Conservation (phyloP, 1,140 invertebrate species). For the Helicoverpa zea region DNA sequence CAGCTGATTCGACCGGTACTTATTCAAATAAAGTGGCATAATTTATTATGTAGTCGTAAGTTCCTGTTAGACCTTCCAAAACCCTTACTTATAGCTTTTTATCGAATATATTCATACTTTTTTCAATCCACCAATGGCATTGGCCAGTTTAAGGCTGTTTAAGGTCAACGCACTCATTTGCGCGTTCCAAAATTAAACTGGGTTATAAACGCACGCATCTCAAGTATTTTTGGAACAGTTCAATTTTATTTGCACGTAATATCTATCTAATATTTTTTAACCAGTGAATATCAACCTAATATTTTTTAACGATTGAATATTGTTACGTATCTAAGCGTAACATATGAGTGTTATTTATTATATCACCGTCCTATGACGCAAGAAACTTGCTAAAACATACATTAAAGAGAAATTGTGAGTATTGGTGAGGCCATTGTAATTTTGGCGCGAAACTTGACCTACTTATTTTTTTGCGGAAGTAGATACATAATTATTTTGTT, state of each 20-base stretch:
- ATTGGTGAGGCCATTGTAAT: neutral
- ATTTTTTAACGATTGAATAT: neutral
- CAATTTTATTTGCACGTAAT: neutral
- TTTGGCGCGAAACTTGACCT: too few species aligned
- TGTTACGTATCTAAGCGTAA: neutral
- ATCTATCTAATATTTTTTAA: neutral
- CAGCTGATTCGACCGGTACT: too few species aligned
- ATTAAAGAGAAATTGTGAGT: neutral
- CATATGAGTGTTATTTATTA: neutral
- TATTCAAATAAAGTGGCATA: neutral
- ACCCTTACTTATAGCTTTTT: neutral
- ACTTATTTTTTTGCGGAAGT: too few species aligned
- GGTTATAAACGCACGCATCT: neutral
- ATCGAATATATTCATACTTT: neutral
- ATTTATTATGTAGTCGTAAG: neutral
- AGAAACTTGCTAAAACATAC: neutral
- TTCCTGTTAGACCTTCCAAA: neutral
- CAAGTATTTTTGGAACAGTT: neutral
- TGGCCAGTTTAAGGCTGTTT: slow-evolving; percentile 3
- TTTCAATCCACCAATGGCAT: neutral
- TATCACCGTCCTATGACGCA: neutral
- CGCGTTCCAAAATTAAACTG: neutral
- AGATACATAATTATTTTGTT: too few species aligned
- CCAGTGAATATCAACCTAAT: too few species aligned
- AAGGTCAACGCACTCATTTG: slow-evolving; percentile 24